Evolutionary conservation across 23 tunicate species (phyloP).

Genomic region (Trididemnum nubilum): DNA sequence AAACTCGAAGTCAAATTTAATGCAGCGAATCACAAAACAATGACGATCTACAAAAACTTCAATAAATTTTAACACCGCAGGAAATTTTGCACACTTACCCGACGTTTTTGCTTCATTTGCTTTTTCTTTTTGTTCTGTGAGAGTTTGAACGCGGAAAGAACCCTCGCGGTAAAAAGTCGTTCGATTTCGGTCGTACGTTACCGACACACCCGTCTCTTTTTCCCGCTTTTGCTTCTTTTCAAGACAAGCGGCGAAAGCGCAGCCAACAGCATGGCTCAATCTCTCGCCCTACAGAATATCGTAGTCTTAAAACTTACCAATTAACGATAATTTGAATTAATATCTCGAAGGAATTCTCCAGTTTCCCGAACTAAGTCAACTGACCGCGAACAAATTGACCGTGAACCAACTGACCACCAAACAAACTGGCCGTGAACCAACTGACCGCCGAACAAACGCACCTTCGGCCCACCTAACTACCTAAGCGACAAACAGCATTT

Average conservation of each 20-base stretch:
- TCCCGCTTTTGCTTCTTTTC: constrained; percentile 97
- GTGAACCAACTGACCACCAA: too few species aligned
- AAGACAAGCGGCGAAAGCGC: constrained; percentile 95
- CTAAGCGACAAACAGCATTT: too few species aligned
- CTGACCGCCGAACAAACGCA: too few species aligned
- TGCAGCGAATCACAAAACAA: too few species aligned
- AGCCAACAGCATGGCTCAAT: constrained; percentile 95
- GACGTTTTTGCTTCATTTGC: constrained; percentile 26
- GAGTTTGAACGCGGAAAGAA: constrained; percentile 74
- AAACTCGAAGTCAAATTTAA: too few species aligned
- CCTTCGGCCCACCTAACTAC: too few species aligned
- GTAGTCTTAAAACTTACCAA: not conserved
- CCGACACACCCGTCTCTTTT: constrained; percentile 85
- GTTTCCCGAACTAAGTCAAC: not conserved
- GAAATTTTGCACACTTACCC: too few species aligned
- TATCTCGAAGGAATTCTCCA: too few species aligned
- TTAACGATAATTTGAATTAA: not conserved
- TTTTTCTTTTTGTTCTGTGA: constrained; percentile 71
- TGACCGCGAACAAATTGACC: too few species aligned
- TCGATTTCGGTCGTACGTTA: constrained; percentile 76
- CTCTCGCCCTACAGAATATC: constrained; percentile 85
- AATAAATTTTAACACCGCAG: too few species aligned
- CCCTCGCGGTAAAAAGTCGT: constrained; percentile 97
- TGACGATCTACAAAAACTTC: too few species aligned
- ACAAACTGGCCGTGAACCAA: too few species aligned